Evolutionary conservation across 2,113 vertebrate species (phyloP).

Genomic region (Apodemus sylvaticus): DNA sequence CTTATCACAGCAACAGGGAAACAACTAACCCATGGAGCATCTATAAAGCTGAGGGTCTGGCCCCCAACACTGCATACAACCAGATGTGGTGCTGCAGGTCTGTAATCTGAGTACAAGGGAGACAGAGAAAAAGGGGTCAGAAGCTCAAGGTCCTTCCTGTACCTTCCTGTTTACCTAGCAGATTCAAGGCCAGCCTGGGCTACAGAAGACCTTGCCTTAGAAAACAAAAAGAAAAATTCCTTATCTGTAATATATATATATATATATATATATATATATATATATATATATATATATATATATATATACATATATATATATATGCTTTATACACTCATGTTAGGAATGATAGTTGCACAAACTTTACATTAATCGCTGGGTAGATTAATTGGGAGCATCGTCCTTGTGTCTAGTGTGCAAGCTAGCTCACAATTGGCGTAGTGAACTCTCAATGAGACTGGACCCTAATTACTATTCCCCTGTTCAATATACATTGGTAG

Average conservation of each 20-base stretch:
- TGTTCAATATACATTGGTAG: background rate
- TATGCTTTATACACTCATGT: no score
- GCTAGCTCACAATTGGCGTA: background rate
- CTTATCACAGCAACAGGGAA: background rate
- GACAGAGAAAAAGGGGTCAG: background rate
- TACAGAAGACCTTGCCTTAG: background rate
- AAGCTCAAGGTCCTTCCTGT: background rate
- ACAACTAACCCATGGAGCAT: background rate
- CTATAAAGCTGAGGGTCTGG: background rate
- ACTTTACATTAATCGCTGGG: background rate
- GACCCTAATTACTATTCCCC: background rate
- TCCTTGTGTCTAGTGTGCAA: background rate
- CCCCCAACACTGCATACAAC: no score
- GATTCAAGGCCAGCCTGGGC: background rate
- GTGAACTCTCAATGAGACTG: background rate
- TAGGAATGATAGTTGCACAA: background rate
- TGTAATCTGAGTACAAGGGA: background rate
- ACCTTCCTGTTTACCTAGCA: background rate
- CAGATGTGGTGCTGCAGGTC: background rate
- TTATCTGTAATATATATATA: background rate
- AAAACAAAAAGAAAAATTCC: background rate
- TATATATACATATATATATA: background rate
- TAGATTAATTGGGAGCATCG: background rate
- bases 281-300: background rate
- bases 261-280: background rate